Conservation (phyloP, 2,888 invertebrate genomes). For the Cheilosia vernalis region DNA sequence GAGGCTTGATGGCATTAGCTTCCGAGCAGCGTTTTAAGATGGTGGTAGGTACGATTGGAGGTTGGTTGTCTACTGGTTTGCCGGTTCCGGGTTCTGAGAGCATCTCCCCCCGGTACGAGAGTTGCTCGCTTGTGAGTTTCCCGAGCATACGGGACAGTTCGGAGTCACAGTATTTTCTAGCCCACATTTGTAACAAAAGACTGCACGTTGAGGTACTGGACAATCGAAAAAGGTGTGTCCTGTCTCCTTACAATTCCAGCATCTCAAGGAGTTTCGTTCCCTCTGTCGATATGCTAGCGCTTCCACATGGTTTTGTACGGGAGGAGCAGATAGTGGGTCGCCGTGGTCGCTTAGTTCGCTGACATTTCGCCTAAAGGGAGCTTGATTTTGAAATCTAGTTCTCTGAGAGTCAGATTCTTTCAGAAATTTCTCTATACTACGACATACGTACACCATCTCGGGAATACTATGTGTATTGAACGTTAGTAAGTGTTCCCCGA, state of each 20-base stretch:
- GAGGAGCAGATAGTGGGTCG: background rate
- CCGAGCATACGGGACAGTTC: background rate
- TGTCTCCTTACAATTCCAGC: slow-evolving; percentile 1
- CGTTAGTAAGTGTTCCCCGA: background rate
- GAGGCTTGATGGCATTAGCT: background rate
- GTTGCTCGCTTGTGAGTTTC: slow-evolving; percentile 14
- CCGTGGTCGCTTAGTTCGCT: background rate
- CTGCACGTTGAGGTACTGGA: background rate
- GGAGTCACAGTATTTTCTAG: background rate
- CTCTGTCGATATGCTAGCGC: background rate
- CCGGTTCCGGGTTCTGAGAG: too few species aligned
- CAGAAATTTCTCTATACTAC: background rate
- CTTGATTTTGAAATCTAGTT: background rate
- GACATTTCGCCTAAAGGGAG: background rate
- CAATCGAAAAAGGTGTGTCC: background rate
- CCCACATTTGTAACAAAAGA: slow-evolving; percentile 9
- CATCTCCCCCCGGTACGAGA: too few species aligned
- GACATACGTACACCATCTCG: background rate
- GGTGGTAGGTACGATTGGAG: background rate
- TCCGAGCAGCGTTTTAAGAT: background rate
- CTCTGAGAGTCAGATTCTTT: background rate
- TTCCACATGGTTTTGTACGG: background rate
- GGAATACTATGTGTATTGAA: background rate
- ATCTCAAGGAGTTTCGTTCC: background rate
- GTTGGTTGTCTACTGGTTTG: background rate